These are phyloP conservation scores for Dorcus hopei DNA, from an alignment of 2,888 invertebrate genomes.

Conservation along the genomic window DNA sequence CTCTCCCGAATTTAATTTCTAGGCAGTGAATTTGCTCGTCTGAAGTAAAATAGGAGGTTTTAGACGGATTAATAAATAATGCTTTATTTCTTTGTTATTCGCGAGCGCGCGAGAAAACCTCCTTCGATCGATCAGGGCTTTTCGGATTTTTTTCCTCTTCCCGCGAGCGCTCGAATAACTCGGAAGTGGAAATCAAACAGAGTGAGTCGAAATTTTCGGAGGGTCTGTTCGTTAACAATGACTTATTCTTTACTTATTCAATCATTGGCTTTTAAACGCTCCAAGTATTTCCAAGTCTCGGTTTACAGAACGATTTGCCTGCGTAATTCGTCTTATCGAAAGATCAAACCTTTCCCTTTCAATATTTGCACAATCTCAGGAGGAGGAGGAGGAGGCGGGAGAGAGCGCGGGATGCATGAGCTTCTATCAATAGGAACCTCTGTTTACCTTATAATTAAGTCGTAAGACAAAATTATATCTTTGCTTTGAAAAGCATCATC, in stretches of 20 bases:
- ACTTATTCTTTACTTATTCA: conserved; percentile 31
- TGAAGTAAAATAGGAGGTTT: conserved; percentile 25
- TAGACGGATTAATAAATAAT: conserved; percentile 24
- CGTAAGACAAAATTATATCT: background rate
- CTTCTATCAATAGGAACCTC: background rate
- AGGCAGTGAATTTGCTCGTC: conserved; percentile 21
- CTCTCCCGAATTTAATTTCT: background rate
- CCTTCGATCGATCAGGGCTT: background rate
- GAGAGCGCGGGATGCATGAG: background rate
- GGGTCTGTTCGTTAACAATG: conserved; percentile 24
- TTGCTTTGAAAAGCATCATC: no score
- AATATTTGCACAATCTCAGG: background rate
- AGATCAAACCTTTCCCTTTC: conserved; percentile 19
- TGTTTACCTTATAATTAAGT: background rate
- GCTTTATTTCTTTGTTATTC: conserved; percentile 1
- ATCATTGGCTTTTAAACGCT: conserved; percentile 33
- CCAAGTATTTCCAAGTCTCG: conserved; percentile 27
- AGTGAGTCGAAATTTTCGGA: conserved; percentile 32
- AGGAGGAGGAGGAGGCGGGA: background rate
- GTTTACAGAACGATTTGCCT: conserved; percentile 32
- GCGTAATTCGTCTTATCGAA: conserved; percentile 32
- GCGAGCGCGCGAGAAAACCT: no score
- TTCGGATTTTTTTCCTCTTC: background rate
- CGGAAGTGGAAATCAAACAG: conserved; percentile 32
- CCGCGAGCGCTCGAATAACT: background rate